Evolutionary conservation across 2,888 invertebrate genomes (phyloP), one percentile per base, ranked within the genome.

Genomic region (Pyrochroa serraticornis): DNA sequence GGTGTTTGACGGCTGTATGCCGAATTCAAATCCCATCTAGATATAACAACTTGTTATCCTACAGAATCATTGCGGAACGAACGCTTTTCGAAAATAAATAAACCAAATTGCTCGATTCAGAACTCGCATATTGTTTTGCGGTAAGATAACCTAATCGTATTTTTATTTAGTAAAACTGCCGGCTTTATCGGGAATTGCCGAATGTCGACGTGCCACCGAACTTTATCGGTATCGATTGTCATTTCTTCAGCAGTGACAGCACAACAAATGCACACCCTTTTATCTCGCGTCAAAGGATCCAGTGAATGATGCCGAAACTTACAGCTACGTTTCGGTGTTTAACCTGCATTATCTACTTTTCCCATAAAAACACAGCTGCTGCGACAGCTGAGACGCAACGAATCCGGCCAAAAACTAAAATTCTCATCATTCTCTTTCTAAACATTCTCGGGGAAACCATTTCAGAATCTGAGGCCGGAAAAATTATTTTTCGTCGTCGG

Each of bases 161-260:
- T 35, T 36, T 32, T 39, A 39, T 33, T 31, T n/a, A 31, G 37
- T 46, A 52, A 53, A 53, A 53, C 46, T 46, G 52, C 41, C 22
- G 46, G 34, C 46, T 53, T 53, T 53, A 53, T 53, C 53, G 46
- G 46, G 46, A 10, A 30, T 53, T 46, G 35, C 53, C 53, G 7
- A 39, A 39, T 41, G 45, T 6, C 41, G 45, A 45, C 53, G 53
- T 53, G 53, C 13, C 46, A 35, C 53, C 39, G 53, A 53, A 53
- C 46, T 52, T 53, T 46, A 53, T 53, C 53, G 46, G 41, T 46
- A 53, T 46, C 53, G 53, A 53, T 53, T 53, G 53, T 46, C 46
- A 38, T 13, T 9, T 7, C n/a, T 13, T 34, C 47, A 6, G 30
- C n/a, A 41, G 36, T 50, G 50, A 50, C 50, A 43, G 43, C 50